A percentile compares a stretch with the other conserved stretches of the same genome.
phyloP scores from a whole-genome alignment of 2,113 vertebrate genomes.

The Anguilla japonica region DNA sequence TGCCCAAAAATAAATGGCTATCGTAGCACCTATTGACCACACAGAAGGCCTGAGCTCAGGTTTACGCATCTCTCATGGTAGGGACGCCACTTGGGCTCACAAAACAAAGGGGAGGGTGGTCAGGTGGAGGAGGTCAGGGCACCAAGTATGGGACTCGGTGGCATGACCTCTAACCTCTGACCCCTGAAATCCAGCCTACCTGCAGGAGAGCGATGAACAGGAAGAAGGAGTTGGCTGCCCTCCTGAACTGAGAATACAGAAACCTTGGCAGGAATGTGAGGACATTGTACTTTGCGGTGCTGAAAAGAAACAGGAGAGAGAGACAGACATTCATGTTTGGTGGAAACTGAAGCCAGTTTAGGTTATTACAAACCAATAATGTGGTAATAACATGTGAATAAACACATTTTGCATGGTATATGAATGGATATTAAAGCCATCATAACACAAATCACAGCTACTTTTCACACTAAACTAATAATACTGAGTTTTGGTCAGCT shows the following conservation, averaged over 20 bases:
- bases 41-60: neutral
- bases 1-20: neutral
- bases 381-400: too few relatives aligned
- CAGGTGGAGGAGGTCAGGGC: neutral
- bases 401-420: too few relatives aligned
- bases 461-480: too few relatives aligned
- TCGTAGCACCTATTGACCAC: neutral
- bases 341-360: too few relatives aligned
- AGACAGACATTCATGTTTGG: neutral
- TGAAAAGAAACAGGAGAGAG: conserved; percentile 49
- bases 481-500: too few relatives aligned
- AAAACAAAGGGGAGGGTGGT: neutral
- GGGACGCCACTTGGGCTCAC: too few relatives aligned
- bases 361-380: too few relatives aligned
- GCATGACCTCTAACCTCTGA: too few relatives aligned
- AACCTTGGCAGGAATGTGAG: conserved; percentile 97
- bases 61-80: neutral
- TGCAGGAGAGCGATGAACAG: conserved; percentile 98
- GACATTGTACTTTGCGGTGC: conserved; percentile 98
- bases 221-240: conserved; percentile 98
- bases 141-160: too few relatives aligned
- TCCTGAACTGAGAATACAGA: conserved; percentile 98
- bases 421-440: too few relatives aligned
- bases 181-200: conserved; percentile 70
- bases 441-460: neutral